phyloP scores from a whole-genome alignment of 2,797 vertebrate species.

The Spondyliosoma cantharus region DNA sequence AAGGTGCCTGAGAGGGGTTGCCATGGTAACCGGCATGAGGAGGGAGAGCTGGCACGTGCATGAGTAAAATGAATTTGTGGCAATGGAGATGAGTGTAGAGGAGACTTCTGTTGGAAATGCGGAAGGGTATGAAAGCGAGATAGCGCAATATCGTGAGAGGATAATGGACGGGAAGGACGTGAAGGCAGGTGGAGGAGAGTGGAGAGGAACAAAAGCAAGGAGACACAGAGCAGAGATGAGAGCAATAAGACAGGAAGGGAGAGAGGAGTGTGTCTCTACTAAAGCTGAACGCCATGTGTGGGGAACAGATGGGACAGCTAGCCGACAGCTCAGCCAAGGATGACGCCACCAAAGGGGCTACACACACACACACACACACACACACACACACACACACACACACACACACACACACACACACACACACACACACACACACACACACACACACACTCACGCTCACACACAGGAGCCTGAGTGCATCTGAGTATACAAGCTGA shows the following conservation, averaged over 20 bases:
- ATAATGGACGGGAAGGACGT: constrained; percentile 53
- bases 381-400: constrained; percentile 19
- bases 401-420: constrained; percentile 26
- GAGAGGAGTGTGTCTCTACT: constrained; percentile 58
- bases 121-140: constrained; percentile 23
- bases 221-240: constrained; percentile 37
- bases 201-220: constrained; percentile 46
- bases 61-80: constrained; percentile 65
- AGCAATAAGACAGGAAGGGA: constrained; percentile 45
- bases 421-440: constrained; percentile 28
- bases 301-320: constrained; percentile 85
- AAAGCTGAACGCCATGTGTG: constrained; percentile 72
- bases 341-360: constrained; percentile 75
- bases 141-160: constrained; percentile 25
- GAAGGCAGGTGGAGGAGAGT: constrained; percentile 35
- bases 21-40: constrained; percentile 72
- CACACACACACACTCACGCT: background rate
- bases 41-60: constrained; percentile 72
- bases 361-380: constrained; percentile 20
- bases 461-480: constrained; percentile 21
- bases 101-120: constrained; percentile 34
- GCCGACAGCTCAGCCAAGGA: constrained; percentile 81
- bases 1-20: constrained; percentile 72
- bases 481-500: constrained; percentile 66
- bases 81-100: constrained; percentile 51